Evolutionary conservation across 1,140 invertebrate species (phyloP).

Genomic region (Eriocheir sinensis): DNA sequence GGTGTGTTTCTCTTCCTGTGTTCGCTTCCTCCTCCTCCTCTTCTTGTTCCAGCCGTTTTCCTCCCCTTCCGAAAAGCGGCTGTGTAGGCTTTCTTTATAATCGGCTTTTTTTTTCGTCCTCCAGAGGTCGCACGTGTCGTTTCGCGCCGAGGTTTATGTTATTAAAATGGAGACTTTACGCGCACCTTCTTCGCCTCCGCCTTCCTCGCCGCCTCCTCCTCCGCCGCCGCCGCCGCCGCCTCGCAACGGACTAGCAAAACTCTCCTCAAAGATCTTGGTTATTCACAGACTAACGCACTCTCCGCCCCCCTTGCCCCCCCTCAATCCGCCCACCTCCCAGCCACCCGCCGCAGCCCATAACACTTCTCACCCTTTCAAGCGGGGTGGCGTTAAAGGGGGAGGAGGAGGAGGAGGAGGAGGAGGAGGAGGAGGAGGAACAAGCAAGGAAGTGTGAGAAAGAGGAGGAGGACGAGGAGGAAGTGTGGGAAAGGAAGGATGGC

Average conservation of each 20-base stretch:
- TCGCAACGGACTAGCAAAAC: background rate
- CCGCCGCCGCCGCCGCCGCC: background rate
- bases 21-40: too few species aligned
- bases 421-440: background rate
- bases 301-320: too few species aligned
- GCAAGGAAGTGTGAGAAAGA: background rate
- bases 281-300: background rate
- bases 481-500: background rate
- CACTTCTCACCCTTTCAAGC: slow-evolving; percentile 5
- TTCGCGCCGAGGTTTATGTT: background rate
- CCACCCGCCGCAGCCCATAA: background rate
- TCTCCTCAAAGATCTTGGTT: background rate
- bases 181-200: background rate
- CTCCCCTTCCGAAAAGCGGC: too few species aligned
- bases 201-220: background rate
- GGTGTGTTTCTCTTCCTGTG: too few species aligned
- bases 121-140: too few species aligned
- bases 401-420: background rate
- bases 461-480: background rate
- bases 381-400: background rate
- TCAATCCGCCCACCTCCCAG: too few species aligned
- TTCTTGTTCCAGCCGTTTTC: too few species aligned
- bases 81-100: too few species aligned
- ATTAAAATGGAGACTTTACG: slow-evolving; percentile 15
- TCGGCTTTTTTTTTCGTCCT: too few species aligned